Base-by-base conservation (phyloP, 30 jellyfish, hydroid and myxozoan species). In the Aurelia aurita region DNA sequence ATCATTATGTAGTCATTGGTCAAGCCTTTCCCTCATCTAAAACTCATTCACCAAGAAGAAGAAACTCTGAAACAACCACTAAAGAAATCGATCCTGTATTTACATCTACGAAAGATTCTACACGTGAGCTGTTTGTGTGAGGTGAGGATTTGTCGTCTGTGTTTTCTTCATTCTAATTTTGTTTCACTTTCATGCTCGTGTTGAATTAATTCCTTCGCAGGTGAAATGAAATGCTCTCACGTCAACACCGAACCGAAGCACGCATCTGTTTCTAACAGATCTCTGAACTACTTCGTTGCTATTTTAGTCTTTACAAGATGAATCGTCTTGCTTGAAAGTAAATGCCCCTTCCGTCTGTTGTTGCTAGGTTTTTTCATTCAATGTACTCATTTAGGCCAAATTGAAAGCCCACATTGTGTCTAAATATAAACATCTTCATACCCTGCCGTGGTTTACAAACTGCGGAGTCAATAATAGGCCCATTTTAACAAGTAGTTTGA, bases 401-500 rank as follows among this genome's bases (percentile, higher is more conserved):
- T 77, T 77, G 88, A 58, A 59, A 77, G 88, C 88, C 63, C 46
- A 77, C 88, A 77, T 77, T 77, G 88, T 77, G 88, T 77, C 58
- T 72, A 58, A 58, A 77, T 63, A 53, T 77, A 77, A 77, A 77
- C 88, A 77, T 77, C 60, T 61, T 53, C 78, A 51, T 29, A 59
- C 88, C 88, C 88, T 72, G 63, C 71, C 88, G 88, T 77, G 39
- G 44, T 46, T 77, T 77, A 58, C 88, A 77, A 60, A 72, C 59
- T 72, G 88, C 88, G 78, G 80, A 49, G 46, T 67, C 53, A 10
- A 16, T 16, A 25, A 19, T 55, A 55, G 67, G 67, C 67, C 67
- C 28, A 19, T 55, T 14, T 39, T 39, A 9, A 39, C 51, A 39
- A 39, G 51, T 39, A 39, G 15, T 39, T 39, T 39, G 16, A 39